Conservation (phyloP, 2,797 vertebrate genomes). For the Crypturellus tataupa region DNA sequence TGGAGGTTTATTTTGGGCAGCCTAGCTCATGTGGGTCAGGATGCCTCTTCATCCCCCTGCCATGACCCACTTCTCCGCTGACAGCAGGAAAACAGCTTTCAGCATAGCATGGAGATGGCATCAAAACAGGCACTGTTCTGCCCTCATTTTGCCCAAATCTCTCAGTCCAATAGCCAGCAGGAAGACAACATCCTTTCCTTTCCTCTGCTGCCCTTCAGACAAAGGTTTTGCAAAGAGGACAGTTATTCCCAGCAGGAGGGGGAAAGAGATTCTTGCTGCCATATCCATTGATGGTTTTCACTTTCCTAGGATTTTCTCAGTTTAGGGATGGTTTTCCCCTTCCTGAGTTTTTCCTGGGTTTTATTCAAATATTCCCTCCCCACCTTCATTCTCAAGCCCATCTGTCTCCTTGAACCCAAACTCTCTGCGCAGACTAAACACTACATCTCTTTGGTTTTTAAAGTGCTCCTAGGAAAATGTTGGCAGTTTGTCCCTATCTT, state of each 20-base stretch:
- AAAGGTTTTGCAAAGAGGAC: neutral
- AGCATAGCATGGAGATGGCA: conserved; percentile 18
- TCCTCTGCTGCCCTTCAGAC: neutral
- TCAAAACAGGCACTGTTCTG: conserved; percentile 1
- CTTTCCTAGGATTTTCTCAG: neutral
- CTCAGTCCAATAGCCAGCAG: neutral
- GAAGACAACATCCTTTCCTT: neutral
- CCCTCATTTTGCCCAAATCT: conserved; percentile 17
- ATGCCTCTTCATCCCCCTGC: neutral
- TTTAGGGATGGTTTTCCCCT: neutral
- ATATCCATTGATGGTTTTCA: no score
- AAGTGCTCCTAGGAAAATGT: neutral
- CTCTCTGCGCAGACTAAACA: neutral
- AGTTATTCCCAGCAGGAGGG: neutral
- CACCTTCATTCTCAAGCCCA: neutral
- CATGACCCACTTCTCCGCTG: neutral
- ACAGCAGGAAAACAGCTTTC: conserved; percentile 3
- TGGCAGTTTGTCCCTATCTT: neutral
- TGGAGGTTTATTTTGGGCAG: conserved; percentile 14
- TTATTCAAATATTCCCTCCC: neutral
- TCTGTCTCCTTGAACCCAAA: neutral
- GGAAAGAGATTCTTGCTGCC: neutral
- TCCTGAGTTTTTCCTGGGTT: neutral
- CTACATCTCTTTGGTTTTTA: neutral
- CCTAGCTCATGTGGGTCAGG: neutral